Base-by-base conservation (phyloP, 2,888 invertebrate species). In the Fragum sueziense region DNA sequence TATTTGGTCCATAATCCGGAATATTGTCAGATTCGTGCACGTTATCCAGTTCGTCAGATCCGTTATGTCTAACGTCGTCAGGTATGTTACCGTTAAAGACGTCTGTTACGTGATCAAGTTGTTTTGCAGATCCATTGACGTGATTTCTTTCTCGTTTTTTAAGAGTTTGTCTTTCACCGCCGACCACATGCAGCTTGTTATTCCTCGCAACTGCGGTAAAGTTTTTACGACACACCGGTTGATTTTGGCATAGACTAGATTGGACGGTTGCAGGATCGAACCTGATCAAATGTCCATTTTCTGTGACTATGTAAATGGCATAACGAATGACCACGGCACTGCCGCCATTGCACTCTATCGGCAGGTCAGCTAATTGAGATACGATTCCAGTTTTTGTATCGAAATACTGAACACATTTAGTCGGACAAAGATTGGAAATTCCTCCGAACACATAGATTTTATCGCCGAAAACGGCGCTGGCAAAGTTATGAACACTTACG, bases 321-420 rank as follows among this genome's bases (percentile, higher is more conserved):
- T 41, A 22, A 27, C 41, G 17, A 4, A 65, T 14, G n/a, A 65
- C 65, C 6, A 25, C 25, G 1, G 65, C 65, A 25, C 14, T 4
- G 22, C 65, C 65, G 14, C 65, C 65, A 25, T 65, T 37, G 41
- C 65, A 65, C 25, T 41, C 65, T 14, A 20, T n/a, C 6, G 65
- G 65, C 3, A 65, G 27, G 11, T 65, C 25, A 9, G 65, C 20
- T 1, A 37, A 0, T 65, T 65, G 65, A 25, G 41, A 33, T 3
- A 65, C 22, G 2, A 37, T 17, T 17, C 27, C 27, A 4, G 14
- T 25, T 22, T 14, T 37, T 22, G 65, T 65, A 27, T 65, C 27
- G 65, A 41, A 65, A 27, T 65, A 65, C 65, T 65, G 65, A 65
- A 65, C 65, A 65, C 65, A 41, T 41, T 41, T 65, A 4, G 34